Evolutionary conservation across 2,113 vertebrate genomes (phyloP), one percentile per base, ranked within the genome.

Genomic region (Antennarius striatus): DNA sequence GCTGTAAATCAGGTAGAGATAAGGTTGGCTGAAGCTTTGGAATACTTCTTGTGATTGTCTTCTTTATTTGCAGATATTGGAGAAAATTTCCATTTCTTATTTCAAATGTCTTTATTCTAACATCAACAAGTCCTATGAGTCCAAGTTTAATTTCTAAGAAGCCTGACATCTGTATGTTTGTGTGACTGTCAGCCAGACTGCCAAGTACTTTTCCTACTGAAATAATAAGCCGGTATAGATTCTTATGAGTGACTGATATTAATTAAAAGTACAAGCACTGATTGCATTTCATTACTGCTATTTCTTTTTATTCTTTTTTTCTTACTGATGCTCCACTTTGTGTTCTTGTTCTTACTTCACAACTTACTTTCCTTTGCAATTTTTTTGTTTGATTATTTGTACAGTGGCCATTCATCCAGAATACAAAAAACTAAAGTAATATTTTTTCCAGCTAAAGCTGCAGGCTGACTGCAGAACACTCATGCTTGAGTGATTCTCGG

Each of bases 401-500:
- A 15, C 15, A 42, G 2, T 0, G 11, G 3, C 48, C n/a, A 1
- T 51, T 64, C 62, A 55, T 60, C 46, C 14, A 30, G 36, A 42
- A 64, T 30, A 45, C n/a, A 47, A 17, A 47, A 39, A 50, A 29
- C 46, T 2, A 22, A 49, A 45, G 22, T 22, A 22, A 74, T 51
- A 48, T 5, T 42, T 56, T 68, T 70, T 59, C 40, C 43, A 69
- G 15, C 17, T 32, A 57, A 80, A 66, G 65, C 86, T 75, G 86
- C 83, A 83, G 84, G 68, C 30, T 68, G 64, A 73, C 84, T 89
- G 87, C 84, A 84, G 83, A 81, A 83, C 81, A 72, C 85, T 85
- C 77, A 81, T 54, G 87, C 79, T 17, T 84, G 77, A 88, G 60
- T 77, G 84, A 86, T 79, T 70, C 42, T 50, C 11, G 60, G 56